Evolutionary conservation across 2,797 vertebrate genomes (phyloP), one percentile per base, ranked within the genome.

Genomic region (Amazonetta brasiliensis): DNA sequence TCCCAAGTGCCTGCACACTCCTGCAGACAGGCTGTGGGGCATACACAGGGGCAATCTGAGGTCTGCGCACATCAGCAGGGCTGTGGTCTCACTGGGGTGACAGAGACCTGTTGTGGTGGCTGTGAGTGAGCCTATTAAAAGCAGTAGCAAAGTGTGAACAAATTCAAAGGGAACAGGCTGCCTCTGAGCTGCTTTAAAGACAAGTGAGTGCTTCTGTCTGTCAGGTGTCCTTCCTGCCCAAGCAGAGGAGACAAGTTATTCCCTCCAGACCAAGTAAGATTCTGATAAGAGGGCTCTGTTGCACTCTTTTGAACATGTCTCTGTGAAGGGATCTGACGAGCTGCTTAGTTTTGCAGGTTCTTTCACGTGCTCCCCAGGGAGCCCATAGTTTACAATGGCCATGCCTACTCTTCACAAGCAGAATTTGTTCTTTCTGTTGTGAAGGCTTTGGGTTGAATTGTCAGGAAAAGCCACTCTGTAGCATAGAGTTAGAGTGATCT

Each of bases 1-100:
- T 76, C 52, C 83, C 46, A 75, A 60, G 44, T 35, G 15, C 48
- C 22, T 31, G 17, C 26, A 11, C 18, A 14, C 0, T 0, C 9
- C 52, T 66, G 22, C 43, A 14, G 12, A 21, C 72, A 79, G n/a
- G 30, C 13, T 25, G 12, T 20, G 31, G 20, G n/a, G 25, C 58
- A 46, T 41, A 69, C 0, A 13, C 33, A 48, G 30, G n/a, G 74
- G 21, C 60, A 90, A 6, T 17, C 44, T 35, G 35, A 74, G 23
- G 13, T 52, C 17, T 26, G 12, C 5, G 0, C 46, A 12, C 10
- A 0, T n/a, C 55, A 28, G 26, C 8, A n/a, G 39, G 23, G 9
- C 64, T 69, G 20, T 5, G 2, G 5, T 75, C 17, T 72, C 2
- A 0, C 7, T 63, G 54, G 5, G 17, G 23, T 60, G 19, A 14